phyloP scores from a whole-genome alignment of 2,113 vertebrate species.

The Lophura nycthemera region DNA sequence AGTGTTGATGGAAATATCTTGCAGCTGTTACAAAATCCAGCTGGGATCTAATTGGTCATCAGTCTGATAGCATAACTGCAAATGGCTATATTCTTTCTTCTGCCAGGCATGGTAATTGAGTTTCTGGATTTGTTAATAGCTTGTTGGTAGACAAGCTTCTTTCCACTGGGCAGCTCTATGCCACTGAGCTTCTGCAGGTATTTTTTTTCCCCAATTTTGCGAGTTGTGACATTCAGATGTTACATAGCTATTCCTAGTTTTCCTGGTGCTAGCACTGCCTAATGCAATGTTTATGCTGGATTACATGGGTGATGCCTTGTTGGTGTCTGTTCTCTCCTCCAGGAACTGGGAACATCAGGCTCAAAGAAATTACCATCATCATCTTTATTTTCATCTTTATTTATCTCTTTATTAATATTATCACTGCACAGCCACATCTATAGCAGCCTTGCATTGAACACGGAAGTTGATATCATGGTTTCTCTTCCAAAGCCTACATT shows the following conservation, averaged over 20 bases:
- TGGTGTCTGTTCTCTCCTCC: neutral
- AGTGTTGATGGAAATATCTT: slow-evolving; percentile 6
- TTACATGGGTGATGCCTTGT: neutral
- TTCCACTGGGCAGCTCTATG: neutral
- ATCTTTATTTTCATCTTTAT: neutral
- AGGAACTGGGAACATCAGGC: neutral
- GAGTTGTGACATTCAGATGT: neutral
- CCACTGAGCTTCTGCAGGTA: neutral
- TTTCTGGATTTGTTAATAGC: slow-evolving; percentile 20
- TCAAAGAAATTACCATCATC: neutral
- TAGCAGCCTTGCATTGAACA: neutral
- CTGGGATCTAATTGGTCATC: slow-evolving; percentile 21
- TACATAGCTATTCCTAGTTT: neutral
- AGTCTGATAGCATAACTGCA: slow-evolving; percentile 3
- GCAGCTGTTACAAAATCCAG: slow-evolving; percentile 18
- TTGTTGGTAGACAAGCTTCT: neutral
- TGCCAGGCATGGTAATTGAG: neutral
- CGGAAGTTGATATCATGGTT: neutral
- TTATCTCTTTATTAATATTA: slow-evolving; percentile 15
- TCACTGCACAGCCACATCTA: neutral
- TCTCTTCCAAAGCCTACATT: neutral
- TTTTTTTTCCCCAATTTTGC: neutral
- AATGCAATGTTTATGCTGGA: neutral
- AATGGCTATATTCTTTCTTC: slow-evolving; percentile 16
- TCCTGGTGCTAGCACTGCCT: neutral